Conservation (phyloP, 2,113 vertebrate species). For the Chitala chitala region DNA sequence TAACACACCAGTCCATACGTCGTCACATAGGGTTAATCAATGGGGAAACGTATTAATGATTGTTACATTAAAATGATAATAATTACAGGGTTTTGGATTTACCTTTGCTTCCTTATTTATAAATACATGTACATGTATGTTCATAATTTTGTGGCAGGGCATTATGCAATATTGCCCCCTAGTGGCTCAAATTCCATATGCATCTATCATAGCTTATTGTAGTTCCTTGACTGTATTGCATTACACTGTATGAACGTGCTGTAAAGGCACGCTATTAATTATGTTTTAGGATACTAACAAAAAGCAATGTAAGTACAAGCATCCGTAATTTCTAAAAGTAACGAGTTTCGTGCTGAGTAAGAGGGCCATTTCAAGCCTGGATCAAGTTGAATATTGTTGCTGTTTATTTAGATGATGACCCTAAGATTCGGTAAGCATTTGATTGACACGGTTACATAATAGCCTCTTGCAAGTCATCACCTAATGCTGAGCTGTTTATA, state of each 20-base stretch:
- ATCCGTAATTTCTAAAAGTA: background rate
- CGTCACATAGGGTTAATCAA: too few species aligned
- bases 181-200: slow-evolving; percentile 7
- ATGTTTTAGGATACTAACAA: background rate
- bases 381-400: background rate
- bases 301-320: background rate
- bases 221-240: too few species aligned
- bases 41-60: too few species aligned
- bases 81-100: background rate
- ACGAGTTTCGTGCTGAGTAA: background rate
- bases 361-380: too few species aligned
- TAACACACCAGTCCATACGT: too few species aligned
- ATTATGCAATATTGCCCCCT: slow-evolving; percentile 21
- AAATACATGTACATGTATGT: background rate
- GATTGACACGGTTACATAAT: too few species aligned
- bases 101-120: background rate
- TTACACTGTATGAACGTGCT: too few species aligned
- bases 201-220: background rate
- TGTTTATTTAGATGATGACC: background rate
- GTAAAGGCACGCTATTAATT: background rate
- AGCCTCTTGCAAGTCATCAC: background rate
- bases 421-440: background rate
- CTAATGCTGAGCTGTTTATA: background rate
- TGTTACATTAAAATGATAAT: background rate
- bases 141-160: background rate